A percentile compares a stretch with the other conserved stretches of the same genome.
These are phyloP conservation scores for Ovibos moschatus DNA, from an alignment of 2,113 vertebrate genomes.

Conservation along the genomic window DNA sequence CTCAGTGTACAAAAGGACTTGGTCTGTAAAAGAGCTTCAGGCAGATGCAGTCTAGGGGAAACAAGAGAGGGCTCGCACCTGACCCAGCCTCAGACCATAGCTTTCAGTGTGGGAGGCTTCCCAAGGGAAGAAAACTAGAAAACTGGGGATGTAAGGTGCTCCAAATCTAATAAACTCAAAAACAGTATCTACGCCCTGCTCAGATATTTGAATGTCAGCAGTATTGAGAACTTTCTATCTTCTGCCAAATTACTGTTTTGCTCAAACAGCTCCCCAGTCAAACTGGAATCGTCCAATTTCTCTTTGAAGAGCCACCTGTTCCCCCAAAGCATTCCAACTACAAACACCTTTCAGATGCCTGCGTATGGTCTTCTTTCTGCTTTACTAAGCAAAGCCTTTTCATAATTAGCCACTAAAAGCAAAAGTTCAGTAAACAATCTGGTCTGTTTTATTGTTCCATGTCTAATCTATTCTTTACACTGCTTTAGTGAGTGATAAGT, in stretches of 20 bases:
- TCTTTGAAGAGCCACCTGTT: slow-evolving; percentile 42
- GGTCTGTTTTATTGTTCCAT: not conserved
- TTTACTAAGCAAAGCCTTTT: not conserved
- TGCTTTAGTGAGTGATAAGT: not conserved
- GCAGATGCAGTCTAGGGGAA: not conserved
- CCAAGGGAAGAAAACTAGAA: not conserved
- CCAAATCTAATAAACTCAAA: not conserved
- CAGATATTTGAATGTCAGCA: not conserved
- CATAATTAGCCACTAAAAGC: not conserved
- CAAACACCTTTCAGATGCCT: not conserved
- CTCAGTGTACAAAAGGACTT: not conserved
- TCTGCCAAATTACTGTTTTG: slow-evolving; percentile 40
- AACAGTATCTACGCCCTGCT: not conserved
- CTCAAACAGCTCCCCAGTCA: slow-evolving; percentile 3
- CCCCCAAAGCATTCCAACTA: not conserved
- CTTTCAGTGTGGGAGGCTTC: not conserved
- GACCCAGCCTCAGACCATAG: not conserved
- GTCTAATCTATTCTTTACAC: not conserved
- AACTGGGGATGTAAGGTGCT: no score
- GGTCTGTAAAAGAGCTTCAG: not conserved
- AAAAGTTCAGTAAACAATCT: slow-evolving; percentile 4
- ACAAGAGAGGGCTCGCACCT: rapidly evolving
- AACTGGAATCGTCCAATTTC: not conserved
- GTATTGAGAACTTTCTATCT: not conserved
- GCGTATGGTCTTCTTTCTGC: not conserved